A percentile compares a stretch with the other conserved stretches of the same genome.
Evolutionary conservation across 1,140 invertebrate genomes (phyloP).

Genomic region (Parasteatoda tepidariorum): DNA sequence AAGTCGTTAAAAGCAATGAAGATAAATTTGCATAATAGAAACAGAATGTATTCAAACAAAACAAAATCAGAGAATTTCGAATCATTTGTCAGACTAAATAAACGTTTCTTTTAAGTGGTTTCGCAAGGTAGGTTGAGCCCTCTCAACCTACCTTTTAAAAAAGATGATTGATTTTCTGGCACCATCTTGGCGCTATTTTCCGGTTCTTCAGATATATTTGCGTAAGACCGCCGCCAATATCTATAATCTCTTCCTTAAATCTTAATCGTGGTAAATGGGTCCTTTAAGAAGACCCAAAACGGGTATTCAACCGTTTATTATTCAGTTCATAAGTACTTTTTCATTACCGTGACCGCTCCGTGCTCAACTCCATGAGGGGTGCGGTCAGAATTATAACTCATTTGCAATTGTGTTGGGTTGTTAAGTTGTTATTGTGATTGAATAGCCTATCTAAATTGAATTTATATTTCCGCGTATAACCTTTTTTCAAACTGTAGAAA

Average conservation of each 20-base stretch:
- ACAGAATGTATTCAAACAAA: too few species aligned
- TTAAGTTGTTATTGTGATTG: too few species aligned
- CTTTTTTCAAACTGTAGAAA: too few species aligned
- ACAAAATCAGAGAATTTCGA: too few species aligned
- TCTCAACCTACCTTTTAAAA: background rate
- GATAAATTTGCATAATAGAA: too few species aligned
- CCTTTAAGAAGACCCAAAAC: too few species aligned
- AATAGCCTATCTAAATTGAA: too few species aligned
- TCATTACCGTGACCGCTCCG: background rate
- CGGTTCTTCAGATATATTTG: background rate
- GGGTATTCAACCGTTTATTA: background rate
- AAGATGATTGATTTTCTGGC: background rate
- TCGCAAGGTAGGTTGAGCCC: background rate
- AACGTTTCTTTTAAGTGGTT: background rate
- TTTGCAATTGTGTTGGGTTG: too few species aligned
- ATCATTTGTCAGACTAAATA: background rate
- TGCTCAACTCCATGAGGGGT: too few species aligned
- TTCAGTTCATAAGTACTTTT: background rate
- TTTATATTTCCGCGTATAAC: too few species aligned
- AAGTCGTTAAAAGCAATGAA: too few species aligned
- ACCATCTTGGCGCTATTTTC: background rate
- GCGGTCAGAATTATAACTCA: too few species aligned
- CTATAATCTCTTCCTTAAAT: background rate
- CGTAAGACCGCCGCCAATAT: background rate
- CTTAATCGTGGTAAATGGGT: background rate